Percentiles rank a stretch among this genome's conserved stretches.
These are phyloP conservation scores for Trichogramma evanescens DNA, from an alignment of 2,888 invertebrate species.

Conservation along the genomic window DNA sequence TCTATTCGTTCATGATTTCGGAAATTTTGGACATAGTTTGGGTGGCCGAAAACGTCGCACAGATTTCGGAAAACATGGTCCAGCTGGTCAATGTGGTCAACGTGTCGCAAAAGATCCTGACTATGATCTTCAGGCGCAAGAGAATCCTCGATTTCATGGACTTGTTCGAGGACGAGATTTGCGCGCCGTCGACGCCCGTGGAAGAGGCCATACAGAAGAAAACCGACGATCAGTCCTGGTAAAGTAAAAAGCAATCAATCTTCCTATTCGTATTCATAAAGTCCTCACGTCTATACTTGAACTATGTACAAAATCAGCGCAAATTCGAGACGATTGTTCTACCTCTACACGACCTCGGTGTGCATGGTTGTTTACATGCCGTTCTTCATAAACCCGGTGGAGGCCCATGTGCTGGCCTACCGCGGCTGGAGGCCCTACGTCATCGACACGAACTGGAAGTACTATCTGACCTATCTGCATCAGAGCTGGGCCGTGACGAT, in stretches of 20 bases:
- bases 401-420: constrained; percentile 11
- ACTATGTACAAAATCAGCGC: neutral
- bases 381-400: constrained; percentile 1
- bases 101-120: constrained; percentile 2
- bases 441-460: constrained; percentile 2
- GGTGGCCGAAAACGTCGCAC: constrained; percentile 1
- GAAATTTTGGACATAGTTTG: constrained; percentile 12
- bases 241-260: neutral
- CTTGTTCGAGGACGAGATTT: constrained; percentile 6
- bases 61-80: constrained; percentile 10
- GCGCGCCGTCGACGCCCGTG: neutral
- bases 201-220: constrained; percentile 10
- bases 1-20: constrained; percentile 8
- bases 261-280: too few species aligned
- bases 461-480: constrained; percentile 9
- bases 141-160: constrained; percentile 7
- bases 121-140: neutral
- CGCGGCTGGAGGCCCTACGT: constrained; percentile 12
- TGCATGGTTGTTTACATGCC: constrained; percentile 6
- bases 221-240: constrained; percentile 7
- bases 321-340: constrained; percentile 5
- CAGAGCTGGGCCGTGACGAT: constrained; percentile 1
- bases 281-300: too few species aligned
- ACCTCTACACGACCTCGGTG: constrained; percentile 5
- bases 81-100: constrained; percentile 8